Evolutionary conservation across 2,113 vertebrate species (phyloP).

Genomic region (Abramis brama): DNA sequence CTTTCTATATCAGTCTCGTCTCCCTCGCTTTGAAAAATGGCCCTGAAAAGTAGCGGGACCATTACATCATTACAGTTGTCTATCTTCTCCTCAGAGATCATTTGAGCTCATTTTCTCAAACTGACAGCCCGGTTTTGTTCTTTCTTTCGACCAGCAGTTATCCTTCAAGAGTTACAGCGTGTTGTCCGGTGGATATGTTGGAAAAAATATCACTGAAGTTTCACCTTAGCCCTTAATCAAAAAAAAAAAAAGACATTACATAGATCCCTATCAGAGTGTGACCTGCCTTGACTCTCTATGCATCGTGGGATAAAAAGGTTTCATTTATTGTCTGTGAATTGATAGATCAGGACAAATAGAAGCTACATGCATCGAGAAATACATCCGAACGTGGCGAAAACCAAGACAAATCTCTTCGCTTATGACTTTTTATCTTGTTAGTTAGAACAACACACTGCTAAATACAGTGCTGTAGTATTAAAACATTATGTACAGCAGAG

Average conservation of each 20-base stretch:
- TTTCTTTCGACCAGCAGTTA: conserved; percentile 52
- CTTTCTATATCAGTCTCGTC: conserved; percentile 28
- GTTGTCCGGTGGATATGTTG: conserved; percentile 47
- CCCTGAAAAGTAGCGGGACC: conserved; percentile 62
- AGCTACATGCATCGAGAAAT: background rate
- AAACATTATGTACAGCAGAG: conserved; percentile 14
- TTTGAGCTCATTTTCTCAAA: conserved; percentile 68
- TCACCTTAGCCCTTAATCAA: conserved; percentile 45
- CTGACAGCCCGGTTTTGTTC: conserved; percentile 45
- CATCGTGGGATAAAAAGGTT: conserved; percentile 33
- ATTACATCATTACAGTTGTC: conserved; percentile 65
- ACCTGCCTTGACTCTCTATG: conserved; percentile 24
- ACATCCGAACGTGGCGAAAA: background rate
- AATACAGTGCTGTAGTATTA: background rate
- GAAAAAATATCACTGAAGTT: conserved; percentile 29
- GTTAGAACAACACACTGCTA: background rate
- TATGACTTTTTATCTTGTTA: background rate
- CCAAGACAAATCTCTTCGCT: background rate
- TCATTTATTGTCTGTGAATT: conserved; percentile 10
- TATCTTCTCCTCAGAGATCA: conserved; percentile 67
- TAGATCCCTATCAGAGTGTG: conserved; percentile 25
- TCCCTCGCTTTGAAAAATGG: conserved; percentile 57
- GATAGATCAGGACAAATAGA: conserved; percentile 21
- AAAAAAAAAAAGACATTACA: conserved; percentile 32
- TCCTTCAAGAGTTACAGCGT: conserved; percentile 53